Evolutionary conservation across 2,797 vertebrate genomes (phyloP).

Genomic region (Scolopax bukidnonensis): DNA sequence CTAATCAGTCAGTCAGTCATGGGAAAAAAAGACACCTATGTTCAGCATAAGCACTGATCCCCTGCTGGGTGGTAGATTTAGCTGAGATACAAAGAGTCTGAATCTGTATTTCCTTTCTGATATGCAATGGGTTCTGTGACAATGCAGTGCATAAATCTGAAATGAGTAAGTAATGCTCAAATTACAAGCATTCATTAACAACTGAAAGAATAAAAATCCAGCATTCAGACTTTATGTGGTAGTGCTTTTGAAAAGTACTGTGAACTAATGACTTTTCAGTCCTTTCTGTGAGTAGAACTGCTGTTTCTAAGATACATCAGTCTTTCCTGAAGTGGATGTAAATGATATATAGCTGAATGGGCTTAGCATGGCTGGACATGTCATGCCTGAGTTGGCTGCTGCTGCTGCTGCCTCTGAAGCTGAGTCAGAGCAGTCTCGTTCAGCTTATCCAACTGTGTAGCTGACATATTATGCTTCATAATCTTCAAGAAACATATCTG

Average conservation of each 20-base stretch:
- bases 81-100: neutral
- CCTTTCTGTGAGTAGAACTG: neutral
- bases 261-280: neutral
- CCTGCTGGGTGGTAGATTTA: neutral
- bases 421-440: neutral
- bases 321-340: neutral
- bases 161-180: neutral
- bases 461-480: neutral
- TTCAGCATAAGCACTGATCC: neutral
- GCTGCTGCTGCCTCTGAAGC: neutral
- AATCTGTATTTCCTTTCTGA: neutral
- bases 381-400: neutral
- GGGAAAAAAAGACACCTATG: neutral
- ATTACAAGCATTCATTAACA: neutral
- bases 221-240: neutral
- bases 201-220: neutral
- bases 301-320: neutral
- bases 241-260: neutral
- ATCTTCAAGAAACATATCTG: neutral
- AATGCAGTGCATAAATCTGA: neutral
- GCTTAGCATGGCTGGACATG: neutral
- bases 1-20: neutral
- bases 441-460: neutral
- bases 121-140: neutral
- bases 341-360: neutral